Evolutionary conservation across 2,113 vertebrate genomes (phyloP).

Genomic region (Melozone crissalis): DNA sequence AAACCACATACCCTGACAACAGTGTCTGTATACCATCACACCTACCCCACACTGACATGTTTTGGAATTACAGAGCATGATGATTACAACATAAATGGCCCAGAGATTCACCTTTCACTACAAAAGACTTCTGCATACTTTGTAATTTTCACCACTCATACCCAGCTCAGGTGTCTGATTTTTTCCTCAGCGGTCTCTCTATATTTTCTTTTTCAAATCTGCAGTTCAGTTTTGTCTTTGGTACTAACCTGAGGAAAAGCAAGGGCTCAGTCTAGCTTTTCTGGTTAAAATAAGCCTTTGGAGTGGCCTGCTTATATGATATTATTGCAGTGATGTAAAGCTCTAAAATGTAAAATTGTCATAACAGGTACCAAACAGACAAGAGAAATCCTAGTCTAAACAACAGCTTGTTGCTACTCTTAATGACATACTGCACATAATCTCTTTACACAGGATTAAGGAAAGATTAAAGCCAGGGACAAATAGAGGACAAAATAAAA

Average conservation of each 20-base stretch:
- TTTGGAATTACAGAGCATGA: background rate
- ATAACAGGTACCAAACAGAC: background rate
- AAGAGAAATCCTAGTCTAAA: conserved; percentile 8
- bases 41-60: too few relatives aligned
- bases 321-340: background rate
- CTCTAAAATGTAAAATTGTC: background rate
- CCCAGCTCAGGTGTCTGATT: background rate
- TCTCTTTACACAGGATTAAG: conserved; percentile 66
- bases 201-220: background rate
- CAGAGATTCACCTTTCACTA: background rate
- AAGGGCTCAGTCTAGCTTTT: background rate
- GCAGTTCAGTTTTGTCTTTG: background rate
- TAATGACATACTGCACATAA: conserved; percentile 39
- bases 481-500: conserved; percentile 60
- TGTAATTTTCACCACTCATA: background rate
- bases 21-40: background rate
- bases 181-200: background rate
- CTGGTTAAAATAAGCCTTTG: background rate
- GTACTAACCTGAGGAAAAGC: background rate
- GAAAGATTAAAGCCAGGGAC: conserved; percentile 67
- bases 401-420: conserved; percentile 53
- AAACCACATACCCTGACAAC: accelerated
- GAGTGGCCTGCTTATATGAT: background rate
- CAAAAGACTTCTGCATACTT: background rate
- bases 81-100: background rate